Percentiles rank a stretch among this genome's conserved stretches.
These are phyloP conservation scores for Muraenolepis orangiensis DNA, from an alignment of 2,797 vertebrate genomes.

Conservation along the genomic window DNA sequence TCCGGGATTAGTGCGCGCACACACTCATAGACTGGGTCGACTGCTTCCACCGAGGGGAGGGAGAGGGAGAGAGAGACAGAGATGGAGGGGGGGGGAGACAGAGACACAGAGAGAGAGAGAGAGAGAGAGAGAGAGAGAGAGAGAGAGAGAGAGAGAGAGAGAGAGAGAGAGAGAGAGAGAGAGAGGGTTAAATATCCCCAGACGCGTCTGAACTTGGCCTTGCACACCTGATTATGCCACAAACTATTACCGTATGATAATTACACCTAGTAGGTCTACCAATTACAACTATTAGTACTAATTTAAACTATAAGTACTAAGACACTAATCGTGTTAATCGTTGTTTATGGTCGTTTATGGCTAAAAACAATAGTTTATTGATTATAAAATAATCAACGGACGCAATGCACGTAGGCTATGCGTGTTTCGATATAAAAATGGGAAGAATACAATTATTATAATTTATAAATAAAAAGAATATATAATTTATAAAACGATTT, in stretches of 20 bases:
- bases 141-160: background rate
- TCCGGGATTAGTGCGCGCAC: background rate
- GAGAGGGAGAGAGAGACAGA: background rate
- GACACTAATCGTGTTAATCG: background rate
- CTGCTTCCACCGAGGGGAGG: background rate
- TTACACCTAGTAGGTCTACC: background rate
- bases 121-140: background rate
- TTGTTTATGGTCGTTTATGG: background rate
- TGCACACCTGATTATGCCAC: background rate
- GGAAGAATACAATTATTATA: background rate
- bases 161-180: background rate
- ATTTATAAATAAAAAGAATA: background rate
- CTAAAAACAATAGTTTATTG: background rate
- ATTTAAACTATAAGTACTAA: background rate
- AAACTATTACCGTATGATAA: no score
- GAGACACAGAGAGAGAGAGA: constrained; percentile 13
- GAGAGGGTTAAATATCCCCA: background rate
- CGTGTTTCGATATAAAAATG: background rate
- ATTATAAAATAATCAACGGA: background rate
- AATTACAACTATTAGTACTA: background rate
- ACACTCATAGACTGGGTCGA: background rate
- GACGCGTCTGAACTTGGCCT: background rate
- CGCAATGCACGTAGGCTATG: background rate
- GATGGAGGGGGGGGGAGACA: background rate
- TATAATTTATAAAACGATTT: no score